Base-by-base conservation (phyloP, 2,113 vertebrate genomes). In the Echinops telfairi region DNA sequence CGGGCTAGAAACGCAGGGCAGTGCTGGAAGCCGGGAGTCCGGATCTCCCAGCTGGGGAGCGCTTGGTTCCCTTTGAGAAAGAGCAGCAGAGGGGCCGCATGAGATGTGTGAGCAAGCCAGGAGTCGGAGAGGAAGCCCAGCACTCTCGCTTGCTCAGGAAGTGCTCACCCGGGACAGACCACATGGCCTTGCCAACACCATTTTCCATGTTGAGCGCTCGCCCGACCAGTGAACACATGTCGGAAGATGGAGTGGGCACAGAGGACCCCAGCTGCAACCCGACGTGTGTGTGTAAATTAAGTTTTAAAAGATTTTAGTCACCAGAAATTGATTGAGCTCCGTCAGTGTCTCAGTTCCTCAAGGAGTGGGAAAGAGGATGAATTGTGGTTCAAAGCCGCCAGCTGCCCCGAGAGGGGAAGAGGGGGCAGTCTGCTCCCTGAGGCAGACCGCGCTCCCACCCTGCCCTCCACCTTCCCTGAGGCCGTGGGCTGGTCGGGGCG, bases 121-220 rank as follows among this genome's bases (percentile, higher is more conserved):
- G 76, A 93, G 92, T 79, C 91, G 93, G 87, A 23, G 73, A 92
- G 75, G 23, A 89, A 94, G 75, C 79, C 84, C 66, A 86, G 22
- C 76, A 57, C 11, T 86, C 92, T 86, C 60, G 83, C 53, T 27
- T 33, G 40, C 40, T 40, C 70, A 73, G 75, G 29, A 80, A 71
- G 58, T 70, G 76, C 64, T 11, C 23, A 36, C 73, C 4, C 40
- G 73, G 53, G 66, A 89, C 93, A 89, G 58, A 94, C 85, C 78
- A 47, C 84, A 83, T 29, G 38, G 33, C 38, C 58, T 76, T 88
- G 89, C 83, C 92, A 93, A 25, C 83, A 31, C 25, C n/a, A 16
- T 83, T 90, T 66, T 80, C 90, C 29, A 62, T 88, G 76, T 43
- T 80, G 58, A 93, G 76, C 23, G 31, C 71, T 91, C 85, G n/a